These are phyloP conservation scores for Neolamprologus tretocephalus DNA, from an alignment of 2,113 vertebrate species.

Conservation along the genomic window DNA sequence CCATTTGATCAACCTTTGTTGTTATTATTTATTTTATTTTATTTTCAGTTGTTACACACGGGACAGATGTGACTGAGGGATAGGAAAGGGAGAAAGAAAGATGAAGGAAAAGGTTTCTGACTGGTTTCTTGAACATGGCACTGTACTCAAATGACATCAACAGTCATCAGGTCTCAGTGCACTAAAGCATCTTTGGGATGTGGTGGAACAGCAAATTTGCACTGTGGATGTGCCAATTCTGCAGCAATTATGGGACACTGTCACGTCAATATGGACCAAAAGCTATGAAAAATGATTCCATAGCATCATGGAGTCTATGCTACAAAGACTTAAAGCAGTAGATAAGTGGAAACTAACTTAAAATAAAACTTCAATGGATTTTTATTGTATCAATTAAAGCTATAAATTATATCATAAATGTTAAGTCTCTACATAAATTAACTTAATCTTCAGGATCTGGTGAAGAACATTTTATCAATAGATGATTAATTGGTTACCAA, in stretches of 20 bases:
- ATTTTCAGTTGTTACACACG: no score
- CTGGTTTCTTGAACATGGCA: not conserved
- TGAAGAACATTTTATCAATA: not conserved
- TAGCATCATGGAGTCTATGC: rapidly evolving
- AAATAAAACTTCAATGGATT: not conserved
- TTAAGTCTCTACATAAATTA: not conserved
- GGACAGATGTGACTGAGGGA: no score
- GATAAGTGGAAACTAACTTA: not conserved
- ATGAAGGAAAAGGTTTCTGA: no score
- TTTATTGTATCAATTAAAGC: not conserved
- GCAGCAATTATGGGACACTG: not conserved
- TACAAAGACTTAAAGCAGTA: not conserved
- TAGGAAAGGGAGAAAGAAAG: no score
- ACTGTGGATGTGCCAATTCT: not conserved
- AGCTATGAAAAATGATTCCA: not conserved
- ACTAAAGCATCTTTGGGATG: not conserved
- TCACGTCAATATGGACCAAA: not conserved
- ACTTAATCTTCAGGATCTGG: not conserved
- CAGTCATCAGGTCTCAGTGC: not conserved
- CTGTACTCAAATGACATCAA: not conserved
- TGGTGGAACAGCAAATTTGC: not conserved
- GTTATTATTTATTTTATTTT: no score
- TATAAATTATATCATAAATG: not conserved
- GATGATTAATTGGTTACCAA: not conserved
- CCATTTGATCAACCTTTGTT: no score